Evolutionary conservation across 1,140 invertebrate genomes (phyloP), one percentile per base, ranked within the genome.

Genomic region (Heliconius hermathena): DNA sequence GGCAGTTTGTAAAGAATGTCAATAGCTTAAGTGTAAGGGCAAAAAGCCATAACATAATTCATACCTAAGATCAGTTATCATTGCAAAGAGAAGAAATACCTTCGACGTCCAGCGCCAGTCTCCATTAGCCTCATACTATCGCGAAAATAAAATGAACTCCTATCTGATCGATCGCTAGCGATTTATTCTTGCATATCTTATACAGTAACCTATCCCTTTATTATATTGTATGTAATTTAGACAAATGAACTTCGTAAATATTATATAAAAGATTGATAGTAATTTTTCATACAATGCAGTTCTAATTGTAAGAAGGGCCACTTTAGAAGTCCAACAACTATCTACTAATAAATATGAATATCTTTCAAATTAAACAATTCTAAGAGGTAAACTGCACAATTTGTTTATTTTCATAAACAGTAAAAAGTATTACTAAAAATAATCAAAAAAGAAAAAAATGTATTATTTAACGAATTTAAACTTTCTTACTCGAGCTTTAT

Each of bases 21-120:
- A n/a, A 66, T 29, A 66, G 22, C 22, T 66, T 29, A 66, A 66
- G 26, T 66, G 22, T 66, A 66, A 66, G 11, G 22, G 26, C 60
- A 66, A 66, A 60, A 60, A 66, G 60, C 60, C 5, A 29, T 29
- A 66, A 66, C 60, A 66, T 66, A 66, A 66, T 29, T 66, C 11
- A 60, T 60, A 13, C 22, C 57, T 13, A 66, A 66, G 22, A 66
- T 66, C 57, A 26, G 2, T 29, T 60, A 66, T 66, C 57, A 66
- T 29, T 66, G 22, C 3, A 66, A 57, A 57, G n/a, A 57, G 54
- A 57, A 57, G 20, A 57, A 57, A 57, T 57, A 57, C n/a, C 9
- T 66, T 13, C 60, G 60, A 66, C 11, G 57, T 60, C 57, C 57
- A 22, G 9, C n/a, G 60, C 26, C 4, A 66, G 60, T 66, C 60